Evolutionary conservation across 1,140 invertebrate species (phyloP), one percentile per base, ranked within the genome.

Genomic region (Zaprionus africanus): DNA sequence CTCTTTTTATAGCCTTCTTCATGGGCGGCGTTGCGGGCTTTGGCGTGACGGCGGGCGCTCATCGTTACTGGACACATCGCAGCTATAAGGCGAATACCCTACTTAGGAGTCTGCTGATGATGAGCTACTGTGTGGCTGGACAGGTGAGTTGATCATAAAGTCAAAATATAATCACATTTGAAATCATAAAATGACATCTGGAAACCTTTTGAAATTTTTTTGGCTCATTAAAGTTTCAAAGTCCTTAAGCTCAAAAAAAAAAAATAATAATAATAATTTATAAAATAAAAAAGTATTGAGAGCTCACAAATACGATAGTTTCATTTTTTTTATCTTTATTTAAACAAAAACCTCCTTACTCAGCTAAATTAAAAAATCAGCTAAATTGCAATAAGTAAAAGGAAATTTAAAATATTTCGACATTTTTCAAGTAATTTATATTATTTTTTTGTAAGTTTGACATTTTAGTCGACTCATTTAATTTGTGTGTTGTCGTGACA

Each of bases 51-150:
- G 97, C 94, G 22, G 97, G 97, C 4, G 96, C 94, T 1, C 97
- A 98, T 93, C 94, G 97, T 19, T 95, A 96, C 22, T 98, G 97
- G 96, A 94, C 96, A 28, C 97, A 98, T 93, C 93, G 95, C 65
- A 94, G 97, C 4, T 98, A 96, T 92, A 97, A 97, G 93, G 97
- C 97, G 2, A 96, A 94, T 71, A 72, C 95, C 17, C 96, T 96
- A 0, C 91, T 98, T 9, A 93, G 96, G 72, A 93, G 96, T 12
- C 93, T 98, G 53, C 91, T 98, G 7, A 94, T 96, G 58, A 36
- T 96, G 6, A 95, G 94, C 74, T 96, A 96, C 78, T 95, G 95
- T 12, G 90, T 96, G 6, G 95, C 97, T 63, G 96, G 96, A 72
- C 96, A 97, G 87, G 91, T 92, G 72, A 87, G 76, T 75, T 91